Evolutionary conservation across 2,888 invertebrate genomes (phyloP).

Genomic region (Thyatira batis): DNA sequence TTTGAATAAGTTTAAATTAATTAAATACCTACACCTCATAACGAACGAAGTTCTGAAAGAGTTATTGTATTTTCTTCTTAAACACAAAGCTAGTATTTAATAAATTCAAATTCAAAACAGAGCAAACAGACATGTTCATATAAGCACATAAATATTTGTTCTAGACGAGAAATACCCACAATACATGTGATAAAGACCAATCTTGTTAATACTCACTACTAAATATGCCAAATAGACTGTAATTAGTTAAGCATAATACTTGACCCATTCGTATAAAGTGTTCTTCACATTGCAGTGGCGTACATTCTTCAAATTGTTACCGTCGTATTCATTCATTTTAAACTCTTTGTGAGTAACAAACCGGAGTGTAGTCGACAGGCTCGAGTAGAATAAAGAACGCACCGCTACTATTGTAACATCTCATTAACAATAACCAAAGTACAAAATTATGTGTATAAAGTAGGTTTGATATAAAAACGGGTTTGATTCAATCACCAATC

Average conservation of each 20-base stretch:
- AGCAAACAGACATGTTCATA: too few species aligned
- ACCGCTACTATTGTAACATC: background rate
- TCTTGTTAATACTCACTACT: background rate
- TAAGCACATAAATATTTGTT: too few species aligned
- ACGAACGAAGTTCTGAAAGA: too few species aligned
- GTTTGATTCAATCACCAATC: too few species aligned
- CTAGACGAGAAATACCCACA: too few species aligned
- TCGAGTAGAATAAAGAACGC: background rate
- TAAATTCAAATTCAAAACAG: too few species aligned
- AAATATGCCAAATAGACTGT: background rate
- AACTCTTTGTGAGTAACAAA: background rate
- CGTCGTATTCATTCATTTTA: conserved; percentile 4
- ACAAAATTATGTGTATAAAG: too few species aligned
- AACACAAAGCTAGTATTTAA: too few species aligned
- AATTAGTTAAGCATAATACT: background rate
- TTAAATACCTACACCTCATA: too few species aligned
- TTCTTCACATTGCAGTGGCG: background rate
- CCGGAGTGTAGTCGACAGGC: background rate
- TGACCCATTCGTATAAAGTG: background rate
- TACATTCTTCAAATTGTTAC: conserved; percentile 1
- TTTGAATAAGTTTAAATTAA: background rate
- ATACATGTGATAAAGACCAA: background rate
- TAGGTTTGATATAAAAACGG: too few species aligned
- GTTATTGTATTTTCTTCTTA: too few species aligned
- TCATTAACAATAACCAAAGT: background rate